Base-by-base conservation (phyloP, 2,888 invertebrate genomes). In the Leptinotarsa haldemani region DNA sequence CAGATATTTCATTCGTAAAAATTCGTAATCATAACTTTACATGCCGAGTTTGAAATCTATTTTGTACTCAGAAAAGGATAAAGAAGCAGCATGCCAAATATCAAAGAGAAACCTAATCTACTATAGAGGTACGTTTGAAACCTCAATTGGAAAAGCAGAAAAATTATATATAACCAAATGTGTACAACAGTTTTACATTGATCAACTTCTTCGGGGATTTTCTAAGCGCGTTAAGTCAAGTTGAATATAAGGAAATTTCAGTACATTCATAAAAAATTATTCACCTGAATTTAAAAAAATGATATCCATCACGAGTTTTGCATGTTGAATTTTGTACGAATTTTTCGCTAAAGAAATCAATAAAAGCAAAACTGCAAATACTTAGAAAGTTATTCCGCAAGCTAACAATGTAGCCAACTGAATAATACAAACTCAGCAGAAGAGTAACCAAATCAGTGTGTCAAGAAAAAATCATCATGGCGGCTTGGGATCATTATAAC, bases 21-120 rank as follows among this genome's bases (percentile, higher is more conserved):
- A 25, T 58, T 22, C 15, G 20, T 25, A 25, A 58, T 30, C 30
- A 61, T n/a, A 61, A 61, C 30, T 61, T 2, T 9, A 61, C 61
- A 61, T 61, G 61, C 61, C 20, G 53, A 13, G 56, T 56, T 4
- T 13, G 25, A 56, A 52, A 52, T 18, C n/a, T 61, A 30, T 61
- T n/a, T 61, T 12, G 61, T 61, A 61, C 61, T 30, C 3, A 5
- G 40, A 61, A 40, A 61, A 61, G 15, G 61, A 30, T 61, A 40
- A 61, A n/a, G 15, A 61, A 61, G 61, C 61, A 61, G 61, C 61
- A 61, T 61, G 61, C 61, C 40, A 25, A 61, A 61, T 15, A 61
- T 18, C 22, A 22, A 22, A 20, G 22, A 56, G 56, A 40, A 61
- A 61, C 18, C 61, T 40, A 30, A n/a, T 61, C 61, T 61, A 61